Evolutionary conservation across 2,888 invertebrate species (phyloP).

Genomic region (Synanthedon vespiformis): DNA sequence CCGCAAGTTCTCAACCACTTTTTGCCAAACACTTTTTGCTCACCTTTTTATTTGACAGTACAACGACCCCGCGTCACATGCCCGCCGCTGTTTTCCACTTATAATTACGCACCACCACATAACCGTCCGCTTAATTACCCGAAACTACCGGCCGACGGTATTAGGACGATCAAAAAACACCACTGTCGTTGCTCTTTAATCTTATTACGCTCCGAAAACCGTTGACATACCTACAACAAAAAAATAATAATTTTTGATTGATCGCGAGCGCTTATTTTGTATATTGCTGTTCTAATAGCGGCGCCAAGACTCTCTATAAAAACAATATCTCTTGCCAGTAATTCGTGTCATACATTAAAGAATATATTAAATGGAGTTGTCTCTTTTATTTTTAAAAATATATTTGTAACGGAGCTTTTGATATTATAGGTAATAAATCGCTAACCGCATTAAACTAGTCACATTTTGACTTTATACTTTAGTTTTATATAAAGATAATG

Average conservation of each 20-base stretch:
- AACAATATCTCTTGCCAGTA: slow-evolving; percentile 45
- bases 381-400: slow-evolving; percentile 1
- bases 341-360: slow-evolving; percentile 25
- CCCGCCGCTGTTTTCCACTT: slow-evolving; percentile 48
- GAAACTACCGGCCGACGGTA: slow-evolving; percentile 43
- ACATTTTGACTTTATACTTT: slow-evolving; percentile 20
- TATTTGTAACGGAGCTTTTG: not conserved
- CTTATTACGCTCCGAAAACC: slow-evolving; percentile 38
- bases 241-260: slow-evolving; percentile 1
- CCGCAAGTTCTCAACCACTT: slow-evolving; percentile 28
- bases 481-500: slow-evolving; percentile 21
- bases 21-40: slow-evolving; percentile 38
- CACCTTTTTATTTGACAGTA: slow-evolving; percentile 29
- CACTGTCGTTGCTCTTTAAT: slow-evolving; percentile 40
- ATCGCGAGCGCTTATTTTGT: slow-evolving; percentile 19
- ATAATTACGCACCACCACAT: slow-evolving; percentile 44
- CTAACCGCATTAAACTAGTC: slow-evolving; percentile 29
- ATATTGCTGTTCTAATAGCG: slow-evolving; percentile 11
- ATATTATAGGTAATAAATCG: slow-evolving; percentile 1
- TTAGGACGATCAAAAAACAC: slow-evolving; percentile 36
- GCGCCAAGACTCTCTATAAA: slow-evolving; percentile 45
- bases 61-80: slow-evolving; percentile 39
- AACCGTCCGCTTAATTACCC: slow-evolving; percentile 59
- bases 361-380: slow-evolving; percentile 3
- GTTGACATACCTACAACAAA: slow-evolving; percentile 26